A percentile compares a stretch with the other conserved stretches of the same genome.
These are phyloP conservation scores for Hystrix cristata DNA, from an alignment of 2,113 vertebrate genomes.

Conservation along the genomic window DNA sequence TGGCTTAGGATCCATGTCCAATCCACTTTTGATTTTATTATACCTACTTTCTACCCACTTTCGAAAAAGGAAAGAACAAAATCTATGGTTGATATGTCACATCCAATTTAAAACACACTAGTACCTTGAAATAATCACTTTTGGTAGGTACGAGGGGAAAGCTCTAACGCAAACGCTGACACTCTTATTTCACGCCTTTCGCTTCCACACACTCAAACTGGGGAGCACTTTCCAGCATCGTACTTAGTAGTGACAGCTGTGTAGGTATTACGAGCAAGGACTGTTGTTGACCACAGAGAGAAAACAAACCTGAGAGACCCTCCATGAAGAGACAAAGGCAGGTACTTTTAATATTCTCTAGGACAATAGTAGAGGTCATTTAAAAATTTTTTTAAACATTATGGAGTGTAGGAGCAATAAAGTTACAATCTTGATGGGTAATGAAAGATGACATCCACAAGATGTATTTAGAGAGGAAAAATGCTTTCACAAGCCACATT, in stretches of 20 bases:
- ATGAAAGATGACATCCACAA: slow-evolving; percentile 48
- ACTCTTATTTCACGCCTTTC: not conserved
- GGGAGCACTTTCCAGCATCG: not conserved
- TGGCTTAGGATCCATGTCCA: not conserved
- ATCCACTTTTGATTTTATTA: not conserved
- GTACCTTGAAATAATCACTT: slow-evolving; percentile 21
- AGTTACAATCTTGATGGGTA: not conserved
- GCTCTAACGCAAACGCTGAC: not conserved
- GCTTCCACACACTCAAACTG: not conserved
- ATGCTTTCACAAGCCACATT: slow-evolving; percentile 26
- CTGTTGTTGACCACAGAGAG: not conserved
- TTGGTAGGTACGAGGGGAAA: not conserved
- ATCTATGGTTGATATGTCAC: not conserved
- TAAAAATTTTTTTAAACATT: not conserved
- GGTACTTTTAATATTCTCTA: not conserved
- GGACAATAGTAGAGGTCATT: not conserved
- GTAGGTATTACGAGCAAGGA: not conserved
- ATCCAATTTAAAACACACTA: slow-evolving; percentile 1
- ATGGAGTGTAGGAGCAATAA: slow-evolving; percentile 27
- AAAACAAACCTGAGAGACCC: not conserved
- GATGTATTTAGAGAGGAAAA: slow-evolving; percentile 62
- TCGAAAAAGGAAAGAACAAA: slow-evolving; percentile 39
- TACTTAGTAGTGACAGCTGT: not conserved
- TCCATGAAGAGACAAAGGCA: not conserved
- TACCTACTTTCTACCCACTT: not conserved